Conservation (phyloP, 2,113 vertebrate genomes). For the Steatornis caripensis region DNA sequence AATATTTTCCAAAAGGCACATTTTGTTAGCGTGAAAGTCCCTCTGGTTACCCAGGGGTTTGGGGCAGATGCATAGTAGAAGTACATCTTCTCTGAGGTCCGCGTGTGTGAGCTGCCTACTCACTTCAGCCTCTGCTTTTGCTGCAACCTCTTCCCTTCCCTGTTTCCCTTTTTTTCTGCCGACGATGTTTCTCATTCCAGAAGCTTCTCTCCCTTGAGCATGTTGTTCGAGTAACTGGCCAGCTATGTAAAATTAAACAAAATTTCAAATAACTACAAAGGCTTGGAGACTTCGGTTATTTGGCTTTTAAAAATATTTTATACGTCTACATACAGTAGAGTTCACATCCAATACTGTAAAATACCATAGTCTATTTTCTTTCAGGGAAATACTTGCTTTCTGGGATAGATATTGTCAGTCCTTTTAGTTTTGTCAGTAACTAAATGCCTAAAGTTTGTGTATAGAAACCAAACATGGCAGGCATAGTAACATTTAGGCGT, state of each 20-base stretch:
- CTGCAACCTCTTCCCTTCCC: neutral
- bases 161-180: neutral
- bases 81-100: neutral
- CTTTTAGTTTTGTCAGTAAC: slow-evolving; percentile 16
- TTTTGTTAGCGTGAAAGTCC: neutral
- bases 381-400: neutral
- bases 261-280: neutral
- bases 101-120: neutral
- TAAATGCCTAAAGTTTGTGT: slow-evolving; percentile 11
- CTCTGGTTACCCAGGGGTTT: neutral
- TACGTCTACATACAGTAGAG: neutral
- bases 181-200: neutral
- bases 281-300: neutral
- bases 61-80: neutral
- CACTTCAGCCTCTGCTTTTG: neutral
- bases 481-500: neutral
- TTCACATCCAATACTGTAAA: neutral
- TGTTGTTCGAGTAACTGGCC: neutral
- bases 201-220: neutral
- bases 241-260: neutral
- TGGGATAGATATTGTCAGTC: neutral
- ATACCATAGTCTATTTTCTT: neutral
- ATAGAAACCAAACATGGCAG: neutral
- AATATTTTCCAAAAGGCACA: neutral
- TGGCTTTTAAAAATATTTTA: neutral